phyloP scores from a whole-genome alignment of 2,888 invertebrate species.

The Ecdyonurus torrentis region DNA sequence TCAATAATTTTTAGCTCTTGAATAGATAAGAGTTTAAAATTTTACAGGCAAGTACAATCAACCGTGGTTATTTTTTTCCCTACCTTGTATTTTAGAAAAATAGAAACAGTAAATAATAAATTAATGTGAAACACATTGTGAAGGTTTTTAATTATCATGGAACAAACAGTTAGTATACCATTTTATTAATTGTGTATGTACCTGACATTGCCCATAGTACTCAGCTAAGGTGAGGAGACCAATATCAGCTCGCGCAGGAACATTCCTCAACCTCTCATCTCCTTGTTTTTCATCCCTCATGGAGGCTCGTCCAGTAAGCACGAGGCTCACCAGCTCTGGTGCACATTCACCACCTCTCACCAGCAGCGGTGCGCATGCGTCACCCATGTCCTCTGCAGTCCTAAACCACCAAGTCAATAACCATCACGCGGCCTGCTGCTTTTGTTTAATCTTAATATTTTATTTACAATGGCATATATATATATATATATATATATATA shows the following conservation, averaged over 20 bases:
- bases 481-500: no score
- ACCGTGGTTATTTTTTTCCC: no score
- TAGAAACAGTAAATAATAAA: no score
- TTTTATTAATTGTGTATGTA: no score
- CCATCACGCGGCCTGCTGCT: not conserved
- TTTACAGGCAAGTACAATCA: no score
- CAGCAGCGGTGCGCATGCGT: not conserved
- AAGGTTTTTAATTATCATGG: no score
- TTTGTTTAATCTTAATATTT: not conserved
- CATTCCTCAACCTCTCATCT: conserved; percentile 23
- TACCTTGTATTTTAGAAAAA: no score
- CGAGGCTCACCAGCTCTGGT: conserved; percentile 31
- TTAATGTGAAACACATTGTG: no score
- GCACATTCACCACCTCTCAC: conserved; percentile 29
- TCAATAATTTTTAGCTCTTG: no score
- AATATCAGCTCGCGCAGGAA: conserved; percentile 24
- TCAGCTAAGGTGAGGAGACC: conserved; percentile 33
- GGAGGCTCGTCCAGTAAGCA: conserved; percentile 28
- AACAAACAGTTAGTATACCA: no score
- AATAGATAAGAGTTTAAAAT: no score
- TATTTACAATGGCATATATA: not conserved
- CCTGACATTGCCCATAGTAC: conserved; percentile 31
- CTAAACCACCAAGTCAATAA: no score
- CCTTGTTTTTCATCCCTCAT: not conserved
- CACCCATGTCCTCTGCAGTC: conserved; percentile 16